Conservation (phyloP, 1,140 invertebrate species). For the Drosophila erecta region DNA sequence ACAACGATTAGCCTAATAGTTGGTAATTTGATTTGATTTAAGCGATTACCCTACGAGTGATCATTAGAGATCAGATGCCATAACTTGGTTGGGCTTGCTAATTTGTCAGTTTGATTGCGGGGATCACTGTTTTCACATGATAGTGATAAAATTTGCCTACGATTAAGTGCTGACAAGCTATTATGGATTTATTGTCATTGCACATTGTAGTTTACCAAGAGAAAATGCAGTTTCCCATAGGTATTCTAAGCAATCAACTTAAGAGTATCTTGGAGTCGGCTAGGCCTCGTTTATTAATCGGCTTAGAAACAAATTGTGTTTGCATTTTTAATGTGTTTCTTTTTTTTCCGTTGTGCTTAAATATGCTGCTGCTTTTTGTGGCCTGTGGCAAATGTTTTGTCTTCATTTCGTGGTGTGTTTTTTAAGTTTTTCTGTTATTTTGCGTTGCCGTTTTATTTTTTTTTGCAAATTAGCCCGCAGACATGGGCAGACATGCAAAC, state of each 20-base stretch:
- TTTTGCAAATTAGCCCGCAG: conserved; percentile 56
- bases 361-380: conserved; percentile 33
- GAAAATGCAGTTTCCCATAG: not conserved
- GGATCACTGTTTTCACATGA: conserved; percentile 18
- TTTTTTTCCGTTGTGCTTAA: conserved; percentile 8
- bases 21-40: conserved; percentile 50
- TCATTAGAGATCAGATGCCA: conserved; percentile 47
- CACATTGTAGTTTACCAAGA: not conserved
- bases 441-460: conserved; percentile 16
- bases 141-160: conserved; percentile 10
- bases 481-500: conserved; percentile 59
- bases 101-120: conserved; percentile 47
- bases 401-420: conserved; percentile 38
- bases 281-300: not conserved
- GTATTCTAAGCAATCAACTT: no score
- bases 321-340: conserved; percentile 53
- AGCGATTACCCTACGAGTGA: conserved; percentile 40
- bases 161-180: conserved; percentile 14
- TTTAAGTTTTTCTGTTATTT: conserved; percentile 39
- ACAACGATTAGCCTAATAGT: conserved; percentile 50
- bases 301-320: conserved; percentile 32
- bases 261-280: conserved; percentile 11
- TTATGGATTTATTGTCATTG: not conserved
- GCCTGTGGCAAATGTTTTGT: conserved; percentile 56
- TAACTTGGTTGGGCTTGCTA: conserved; percentile 18